Base-by-base conservation (phyloP, 2,888 invertebrate species). In the Ophion obscuratus region DNA sequence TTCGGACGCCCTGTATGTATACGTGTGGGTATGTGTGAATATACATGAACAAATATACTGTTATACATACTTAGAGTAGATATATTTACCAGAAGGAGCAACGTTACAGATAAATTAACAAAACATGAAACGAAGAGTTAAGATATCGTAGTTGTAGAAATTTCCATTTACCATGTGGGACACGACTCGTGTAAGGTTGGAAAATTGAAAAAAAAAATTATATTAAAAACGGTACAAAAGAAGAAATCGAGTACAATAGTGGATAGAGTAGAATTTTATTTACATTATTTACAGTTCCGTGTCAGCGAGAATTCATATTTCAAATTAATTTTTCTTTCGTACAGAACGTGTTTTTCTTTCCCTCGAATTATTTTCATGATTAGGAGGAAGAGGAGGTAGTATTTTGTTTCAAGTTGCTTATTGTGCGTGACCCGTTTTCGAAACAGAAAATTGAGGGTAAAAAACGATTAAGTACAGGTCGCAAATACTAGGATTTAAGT, bases 201-300 rank as follows among this genome's bases (percentile, higher is more conserved):
- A 11, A 61, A 70, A 57, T 62, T 20, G 70, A 59, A 68, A 78
- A 78, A 31, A 81, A 44, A 64, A 80, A 83, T 6, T 53, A 14
- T 53, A 53, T 17, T 71, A 76, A n/a, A 77, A 20, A 40, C 40
- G 53, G 71, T 86, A 85, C 83, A 80, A 76, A 86, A 70, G 79
- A 76, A 86, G 87, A 59, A 61, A 24, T n/a, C 20, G 17, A 53
- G 59, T 67, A 61, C 62, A 40, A 66, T 53, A 75, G 84, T 87
- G 86, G 88, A 83, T 87, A 88, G 87, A 86, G 85, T 77, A 88
- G 67, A 85, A 80, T 88, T 90, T 91, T 92, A 92, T 91, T 92
- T 92, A 91, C 90, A 91, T 82, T 91, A 91, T 90, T 88, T 92
- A 91, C 91, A 91, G 82, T 61, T 64, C 62, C 74, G 75, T 84